phyloP scores from a whole-genome alignment of 1,140 invertebrate species.

The Popillia japonica region DNA sequence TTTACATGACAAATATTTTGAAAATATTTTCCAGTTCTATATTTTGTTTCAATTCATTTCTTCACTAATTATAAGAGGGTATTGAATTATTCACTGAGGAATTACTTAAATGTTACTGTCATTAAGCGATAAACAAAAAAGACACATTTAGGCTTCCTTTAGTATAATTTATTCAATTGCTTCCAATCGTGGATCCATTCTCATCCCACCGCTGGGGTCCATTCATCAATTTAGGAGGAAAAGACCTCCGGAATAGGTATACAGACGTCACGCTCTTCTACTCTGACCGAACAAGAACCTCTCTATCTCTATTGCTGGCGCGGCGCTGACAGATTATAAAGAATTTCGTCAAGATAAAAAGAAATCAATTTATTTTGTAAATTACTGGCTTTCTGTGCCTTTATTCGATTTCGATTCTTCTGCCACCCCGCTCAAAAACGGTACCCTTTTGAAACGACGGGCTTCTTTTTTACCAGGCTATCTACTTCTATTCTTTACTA shows the following conservation, averaged over 20 bases:
- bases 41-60: neutral
- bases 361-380: constrained; percentile 43
- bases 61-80: neutral
- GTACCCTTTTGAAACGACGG: neutral
- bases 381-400: constrained; percentile 15
- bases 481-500: neutral
- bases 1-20: too few relatives aligned
- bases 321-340: constrained; percentile 10
- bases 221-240: neutral
- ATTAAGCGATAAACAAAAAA: neutral
- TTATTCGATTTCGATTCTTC: constrained; percentile 2
- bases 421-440: neutral
- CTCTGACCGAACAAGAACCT: neutral
- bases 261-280: constrained; percentile 5
- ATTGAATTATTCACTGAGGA: neutral
- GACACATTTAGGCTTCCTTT: neutral
- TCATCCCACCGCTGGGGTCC: neutral
- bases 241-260: neutral
- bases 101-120: too few relatives aligned
- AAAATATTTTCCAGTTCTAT: neutral
- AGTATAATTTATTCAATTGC: constrained; percentile 1
- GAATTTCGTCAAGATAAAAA: constrained; percentile 35
- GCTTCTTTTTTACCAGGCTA: neutral
- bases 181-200: neutral
- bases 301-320: neutral